Evolutionary conservation across 2,888 invertebrate species (phyloP), one percentile per base, ranked within the genome.

Genomic region (Prenolepis imparis): DNA sequence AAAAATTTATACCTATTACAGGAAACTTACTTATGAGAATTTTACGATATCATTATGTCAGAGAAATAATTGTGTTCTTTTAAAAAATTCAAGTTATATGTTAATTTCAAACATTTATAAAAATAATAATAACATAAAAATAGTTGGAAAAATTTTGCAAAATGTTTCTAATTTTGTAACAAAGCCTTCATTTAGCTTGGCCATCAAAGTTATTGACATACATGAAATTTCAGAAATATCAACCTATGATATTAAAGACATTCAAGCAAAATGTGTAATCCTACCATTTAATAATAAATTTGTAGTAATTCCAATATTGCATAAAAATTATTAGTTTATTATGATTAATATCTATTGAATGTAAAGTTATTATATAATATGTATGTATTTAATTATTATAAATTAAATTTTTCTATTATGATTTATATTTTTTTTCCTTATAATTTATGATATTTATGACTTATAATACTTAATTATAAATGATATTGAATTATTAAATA

Each of bases 41-140:
- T 12, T 32, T 6, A 68, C 52, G 32, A 68, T 68, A 68, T 68
- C 32, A n/a, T 52, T 68, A 52, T 32, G 8, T 36, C 6, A 52
- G n/a, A 68, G 68, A n/a, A 68, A 68, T 68, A 68, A 52, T 52
- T 68, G 52, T 68, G 32, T 32, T 5, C 12, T 68, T 52, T 68
- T 68, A 68, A 68, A n/a, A n/a, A n/a, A n/a, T 68, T 48, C 8
- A 11, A 68, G 3, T 52, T 68, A 21, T n/a, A 52, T 52, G 48
- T 6, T 68, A n/a, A 68, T 68, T 52, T 68, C 52, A 15, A 15
- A 32, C 11, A 52, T 68, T 32, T 68, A 52, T 68, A 68, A n/a
- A 52, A 52, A 12, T 52, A 48, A 68, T n/a, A 1, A 68, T 52
- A 5, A 68, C 12, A 52, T 52, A 68, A 52, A 52, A 52, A 68